A percentile compares a stretch with the other conserved stretches of the same genome.
Conservation (phyloP, 2,888 invertebrate genomes). For the Mythimna albipuncta region DNA sequence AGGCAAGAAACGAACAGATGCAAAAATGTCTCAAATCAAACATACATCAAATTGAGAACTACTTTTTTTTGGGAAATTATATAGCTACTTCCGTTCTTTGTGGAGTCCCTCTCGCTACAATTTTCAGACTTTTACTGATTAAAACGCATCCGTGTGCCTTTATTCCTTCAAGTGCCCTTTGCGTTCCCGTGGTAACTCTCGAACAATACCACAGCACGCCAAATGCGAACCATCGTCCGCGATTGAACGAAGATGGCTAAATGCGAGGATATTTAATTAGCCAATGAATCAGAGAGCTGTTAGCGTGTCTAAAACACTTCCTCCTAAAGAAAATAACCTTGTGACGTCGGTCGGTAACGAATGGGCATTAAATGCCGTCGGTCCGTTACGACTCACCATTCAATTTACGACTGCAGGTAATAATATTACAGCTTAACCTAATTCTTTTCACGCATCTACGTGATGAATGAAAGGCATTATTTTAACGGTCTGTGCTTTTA, state of each 20-base stretch:
- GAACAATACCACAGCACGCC: not conserved
- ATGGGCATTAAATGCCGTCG: conserved; percentile 41
- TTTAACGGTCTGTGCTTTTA: conserved; percentile 27
- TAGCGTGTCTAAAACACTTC: conserved; percentile 53
- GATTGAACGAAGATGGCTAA: conserved; percentile 26
- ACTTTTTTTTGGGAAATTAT: too few species aligned
- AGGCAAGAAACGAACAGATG: too few species aligned
- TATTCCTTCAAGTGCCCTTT: too few species aligned
- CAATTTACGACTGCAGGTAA: conserved; percentile 45
- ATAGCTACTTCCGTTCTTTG: too few species aligned
- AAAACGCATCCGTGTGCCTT: too few species aligned
- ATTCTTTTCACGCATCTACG: conserved; percentile 45
- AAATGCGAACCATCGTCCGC: not conserved
- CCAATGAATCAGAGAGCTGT: conserved; percentile 29
- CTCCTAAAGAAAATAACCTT: conserved; percentile 44
- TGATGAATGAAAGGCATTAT: conserved; percentile 36
- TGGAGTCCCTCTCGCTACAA: too few species aligned
- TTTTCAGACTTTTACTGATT: too few species aligned
- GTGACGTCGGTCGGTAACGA: conserved; percentile 41
- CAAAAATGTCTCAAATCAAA: too few species aligned
- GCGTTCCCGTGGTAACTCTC: too few species aligned
- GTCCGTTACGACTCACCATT: conserved; percentile 44
- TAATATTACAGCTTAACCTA: conserved; percentile 58
- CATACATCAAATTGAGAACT: too few species aligned
- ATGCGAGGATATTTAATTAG: conserved; percentile 36